These are phyloP conservation scores for Trialeurodes vaporariorum DNA, from an alignment of 1,140 invertebrate genomes.

Conservation along the genomic window DNA sequence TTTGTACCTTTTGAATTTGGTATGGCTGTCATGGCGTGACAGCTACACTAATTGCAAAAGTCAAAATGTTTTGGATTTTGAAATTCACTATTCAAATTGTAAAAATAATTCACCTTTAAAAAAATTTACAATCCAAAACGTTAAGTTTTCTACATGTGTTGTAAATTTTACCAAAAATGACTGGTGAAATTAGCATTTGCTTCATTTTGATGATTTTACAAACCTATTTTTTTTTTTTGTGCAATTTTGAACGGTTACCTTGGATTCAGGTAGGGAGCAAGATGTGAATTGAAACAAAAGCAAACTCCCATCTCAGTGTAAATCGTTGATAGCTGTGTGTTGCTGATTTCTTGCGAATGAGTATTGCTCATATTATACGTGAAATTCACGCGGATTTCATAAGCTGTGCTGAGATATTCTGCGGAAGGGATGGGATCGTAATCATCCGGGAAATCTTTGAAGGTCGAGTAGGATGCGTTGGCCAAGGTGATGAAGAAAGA, in stretches of 20 bases:
- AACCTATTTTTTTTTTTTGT: neutral
- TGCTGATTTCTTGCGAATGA: neutral
- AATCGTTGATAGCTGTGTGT: neutral
- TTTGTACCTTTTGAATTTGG: too few species aligned
- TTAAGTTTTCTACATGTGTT: too few species aligned
- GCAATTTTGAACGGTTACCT: neutral
- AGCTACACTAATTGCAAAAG: too few species aligned
- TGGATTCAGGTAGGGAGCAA: neutral
- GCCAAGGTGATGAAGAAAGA: neutral
- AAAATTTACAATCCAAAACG: too few species aligned
- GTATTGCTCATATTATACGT: neutral
- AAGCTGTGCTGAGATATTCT: neutral
- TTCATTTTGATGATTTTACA: too few species aligned
- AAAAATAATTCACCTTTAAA: too few species aligned
- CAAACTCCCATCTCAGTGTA: neutral
- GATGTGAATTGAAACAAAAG: neutral
- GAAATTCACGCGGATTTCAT: neutral
- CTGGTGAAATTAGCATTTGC: too few species aligned
- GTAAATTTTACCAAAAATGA: too few species aligned
- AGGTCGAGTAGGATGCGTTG: neutral
- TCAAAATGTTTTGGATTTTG: too few species aligned
- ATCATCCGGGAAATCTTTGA: neutral
- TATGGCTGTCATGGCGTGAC: too few species aligned
- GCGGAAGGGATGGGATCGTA: neutral
- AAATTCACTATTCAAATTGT: too few species aligned